Evolutionary conservation across 2,797 vertebrate species (phyloP), one percentile per base, ranked within the genome.

Genomic region (Cetoscarus ocellatus): DNA sequence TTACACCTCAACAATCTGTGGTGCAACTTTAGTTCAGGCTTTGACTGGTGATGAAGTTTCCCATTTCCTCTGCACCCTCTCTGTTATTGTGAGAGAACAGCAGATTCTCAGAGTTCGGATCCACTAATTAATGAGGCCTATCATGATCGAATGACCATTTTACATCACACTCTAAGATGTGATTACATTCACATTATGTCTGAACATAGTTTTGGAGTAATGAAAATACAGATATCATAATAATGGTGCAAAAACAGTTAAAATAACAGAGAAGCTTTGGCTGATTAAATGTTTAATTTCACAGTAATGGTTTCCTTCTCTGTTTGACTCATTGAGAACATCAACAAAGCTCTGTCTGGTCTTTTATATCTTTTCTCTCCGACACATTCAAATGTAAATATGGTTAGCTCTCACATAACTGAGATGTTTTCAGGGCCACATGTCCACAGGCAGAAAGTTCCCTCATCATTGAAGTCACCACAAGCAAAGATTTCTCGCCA

Each of bases 21-120:
- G 34, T 34, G 42, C 18, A 79, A 56, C 64, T 75, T 79, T 61
- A 62, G 60, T 60, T 63, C 47, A 14, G 34, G 43, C 48, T 74
- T 70, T 62, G 47, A 59, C 51, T 59, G 40, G 15, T 36, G 39
- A 57, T 64, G 48, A 59, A 34, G 18, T 3, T 19, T 53, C 14
- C 17, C 13, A 27, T 48, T 59, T 27, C 8, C n/a, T 10, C 36
- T 4, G 58, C 13, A 45, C 8, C 18, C n/a, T 50, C 48, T 62
- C 18, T 34, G 55, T 13, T 35, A 44, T 39, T 47, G 15, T 17
- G 36, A 58, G 18, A 47, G 13, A 50, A 18, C 10, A 10, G 19
- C 50, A 47, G 50, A 34, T 40, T 52, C 14, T 45, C 51, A 61
- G 18, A 14, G 18, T 43, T 38, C 34, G 11, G 1, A n/a, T 42